Conservation (phyloP, 1,140 invertebrate genomes). For the Saccostrea echinata region DNA sequence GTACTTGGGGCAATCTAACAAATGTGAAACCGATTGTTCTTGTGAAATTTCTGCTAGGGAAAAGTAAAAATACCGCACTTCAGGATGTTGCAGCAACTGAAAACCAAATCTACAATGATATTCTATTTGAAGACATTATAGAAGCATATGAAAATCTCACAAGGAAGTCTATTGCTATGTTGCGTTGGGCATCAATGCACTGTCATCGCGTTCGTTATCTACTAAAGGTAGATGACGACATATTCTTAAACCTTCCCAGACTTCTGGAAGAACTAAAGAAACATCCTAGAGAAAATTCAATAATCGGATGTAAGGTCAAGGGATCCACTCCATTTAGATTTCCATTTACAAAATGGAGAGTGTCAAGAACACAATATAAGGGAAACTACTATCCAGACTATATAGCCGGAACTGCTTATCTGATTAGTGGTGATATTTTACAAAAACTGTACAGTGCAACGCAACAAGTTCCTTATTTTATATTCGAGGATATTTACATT, state of each 20-base stretch:
- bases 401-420: conserved; percentile 75
- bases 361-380: conserved; percentile 70
- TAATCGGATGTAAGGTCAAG: conserved; percentile 43
- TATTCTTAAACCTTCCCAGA: conserved; percentile 79
- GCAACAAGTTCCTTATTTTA: too few relatives aligned
- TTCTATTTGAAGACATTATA: conserved; percentile 88
- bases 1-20: conserved; percentile 54
- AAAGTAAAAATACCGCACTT: conserved; percentile 77
- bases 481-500: too few relatives aligned
- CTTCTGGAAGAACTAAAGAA: conserved; percentile 45
- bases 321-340: conserved; percentile 62
- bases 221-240: conserved; percentile 82
- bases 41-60: conserved; percentile 85
- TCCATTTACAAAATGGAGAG: conserved; percentile 77
- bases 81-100: conserved; percentile 83
- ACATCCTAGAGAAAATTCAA: conserved; percentile 36
- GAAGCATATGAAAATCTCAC: conserved; percentile 92
- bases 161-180: conserved; percentile 90
- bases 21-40: conserved; percentile 36
- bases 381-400: conserved; percentile 71
- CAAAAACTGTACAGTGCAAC: conserved; percentile 68
- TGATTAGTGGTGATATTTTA: conserved; percentile 71
- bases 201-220: conserved; percentile 82
- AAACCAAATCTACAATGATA: conserved; percentile 83
- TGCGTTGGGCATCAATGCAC: conserved; percentile 88